Base-by-base conservation (phyloP, 1,140 invertebrate genomes). In the Psix sp. region DNA sequence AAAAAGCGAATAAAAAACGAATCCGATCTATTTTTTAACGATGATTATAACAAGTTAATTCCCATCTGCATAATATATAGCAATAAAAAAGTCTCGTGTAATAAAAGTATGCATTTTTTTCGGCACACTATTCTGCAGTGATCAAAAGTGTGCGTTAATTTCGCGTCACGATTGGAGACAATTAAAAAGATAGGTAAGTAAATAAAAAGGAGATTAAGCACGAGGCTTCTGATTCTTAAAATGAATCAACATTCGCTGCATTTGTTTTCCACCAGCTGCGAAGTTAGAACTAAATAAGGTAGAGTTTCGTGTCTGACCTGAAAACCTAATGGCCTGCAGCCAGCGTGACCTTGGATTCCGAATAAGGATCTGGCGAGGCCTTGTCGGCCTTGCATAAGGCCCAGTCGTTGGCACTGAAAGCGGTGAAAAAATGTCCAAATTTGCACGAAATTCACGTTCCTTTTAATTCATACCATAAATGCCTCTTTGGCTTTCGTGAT, bases 311-410 rank as follows among this genome's bases (percentile, higher is more conserved):
- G 70, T 46, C 52, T 78, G 80, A 79, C 78, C 78, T 80, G 68
- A 65, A 81, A 78, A 80, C 76, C 78, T 72, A 78, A 74, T 79
- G 78, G 80, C 77, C 80, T 71, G 71, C 73, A 75, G 66, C 65
- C 51, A 59, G 18, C 59, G 70, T 74, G 78, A 80, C 80, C 80
- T 82, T 80, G 80, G 56, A 49, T 40, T 46, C 63, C 76, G 52
- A 79, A 80, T 77, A 79, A 79, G 78, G 78, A 74, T 71, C 48
- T 49, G 59, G 51, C 77, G 77, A 80, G 79, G 79, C 65, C 72
- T 74, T 46, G 35, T 35, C 70, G 76, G 40, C 74, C 74, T 79
- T 77, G 70, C 66, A 29, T 79, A 71, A 76, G 75, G 75, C 73
- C 73, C 71, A 70, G 54, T 77, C 52, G 70, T 70, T 77, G 73